Evolutionary conservation across 1,140 invertebrate genomes (phyloP), one percentile per base, ranked within the genome.

Genomic region (Neuroterus valhalla): DNA sequence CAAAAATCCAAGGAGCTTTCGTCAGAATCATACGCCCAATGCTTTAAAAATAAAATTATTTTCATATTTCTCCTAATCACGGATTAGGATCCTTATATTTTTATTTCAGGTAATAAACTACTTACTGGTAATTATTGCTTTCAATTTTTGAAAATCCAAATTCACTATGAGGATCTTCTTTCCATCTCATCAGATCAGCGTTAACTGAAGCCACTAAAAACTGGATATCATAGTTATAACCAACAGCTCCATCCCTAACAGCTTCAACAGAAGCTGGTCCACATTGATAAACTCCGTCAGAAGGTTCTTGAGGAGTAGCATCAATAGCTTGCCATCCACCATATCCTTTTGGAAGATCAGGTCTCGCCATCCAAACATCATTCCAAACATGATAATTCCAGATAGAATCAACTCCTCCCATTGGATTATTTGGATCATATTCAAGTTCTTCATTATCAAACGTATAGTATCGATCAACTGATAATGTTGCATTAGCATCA

Each of bases 381-480:
- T 93, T 94, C 94, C 94, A 94, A 0, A 94, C 93, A 83, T 94
- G 94, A 81, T 93, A 95, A 82, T 94, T 94, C 94, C 92, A 92
- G 75, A 89, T 85, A 0, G 87, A 85, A 23, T 89, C 87, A 12
- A 26, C 31, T n/a, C 83, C 82, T 1, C 80, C 81, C 0, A 19
- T 43, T 3, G 68, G 43, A 10, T 88, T 88, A 52, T 83, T 85
- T 0, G 85, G 87, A 55, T 89, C 86, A 44, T 84, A 81, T 0
- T 87, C 85, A 14, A 89, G 79, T 42, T 92, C 90, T 38, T 91
- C 90, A 50, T 91, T 89, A 12, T 90, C 86, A 0, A 17, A 42
- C 75, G 92, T 87, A 80, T 91, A 93, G 77, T 92, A 93, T 72
- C 89, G 89, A 82, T 94, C 93, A 31, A 94, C 90, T 4, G 93